Evolutionary conservation across 2,113 vertebrate genomes (phyloP).

Genomic region (Bostrychus sinensis): DNA sequence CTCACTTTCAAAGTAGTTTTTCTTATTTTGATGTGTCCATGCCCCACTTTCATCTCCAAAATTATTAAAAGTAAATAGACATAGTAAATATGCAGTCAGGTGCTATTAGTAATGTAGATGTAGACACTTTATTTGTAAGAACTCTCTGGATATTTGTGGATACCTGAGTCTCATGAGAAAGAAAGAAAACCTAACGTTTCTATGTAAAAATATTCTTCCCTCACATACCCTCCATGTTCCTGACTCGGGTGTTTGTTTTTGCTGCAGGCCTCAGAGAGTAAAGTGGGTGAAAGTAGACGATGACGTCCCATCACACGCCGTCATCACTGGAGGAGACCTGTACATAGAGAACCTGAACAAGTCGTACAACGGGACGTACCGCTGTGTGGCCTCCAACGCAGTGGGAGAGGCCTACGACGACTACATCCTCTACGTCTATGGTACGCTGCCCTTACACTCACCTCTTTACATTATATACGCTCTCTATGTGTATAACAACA

Average conservation of each 20-base stretch:
- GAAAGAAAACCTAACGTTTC: too few species aligned
- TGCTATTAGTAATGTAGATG: too few species aligned
- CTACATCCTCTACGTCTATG: constrained; percentile 97
- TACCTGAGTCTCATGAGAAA: too few species aligned
- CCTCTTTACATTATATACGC: not conserved
- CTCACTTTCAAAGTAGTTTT: too few species aligned
- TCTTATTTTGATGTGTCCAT: too few species aligned
- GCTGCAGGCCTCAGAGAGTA: constrained; percentile 88
- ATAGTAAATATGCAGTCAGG: too few species aligned
- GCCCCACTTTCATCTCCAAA: too few species aligned
- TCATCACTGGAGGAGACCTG: constrained; percentile 90
- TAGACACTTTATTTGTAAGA: too few species aligned
- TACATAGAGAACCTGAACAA: constrained; percentile 98
- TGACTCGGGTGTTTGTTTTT: not conserved
- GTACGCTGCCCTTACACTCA: constrained; percentile 77
- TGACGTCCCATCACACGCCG: constrained; percentile 92
- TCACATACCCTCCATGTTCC: too few species aligned
- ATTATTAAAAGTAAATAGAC: too few species aligned
- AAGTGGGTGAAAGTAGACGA: constrained; percentile 96
- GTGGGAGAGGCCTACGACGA: constrained; percentile 93
- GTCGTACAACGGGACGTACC: constrained; percentile 98
- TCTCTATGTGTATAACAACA: not conserved
- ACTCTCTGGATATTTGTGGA: too few species aligned
- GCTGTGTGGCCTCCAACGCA: constrained; percentile 91
- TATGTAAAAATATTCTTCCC: too few species aligned